phyloP scores from a whole-genome alignment of 2,888 invertebrate genomes.

The Catocala fraxini region DNA sequence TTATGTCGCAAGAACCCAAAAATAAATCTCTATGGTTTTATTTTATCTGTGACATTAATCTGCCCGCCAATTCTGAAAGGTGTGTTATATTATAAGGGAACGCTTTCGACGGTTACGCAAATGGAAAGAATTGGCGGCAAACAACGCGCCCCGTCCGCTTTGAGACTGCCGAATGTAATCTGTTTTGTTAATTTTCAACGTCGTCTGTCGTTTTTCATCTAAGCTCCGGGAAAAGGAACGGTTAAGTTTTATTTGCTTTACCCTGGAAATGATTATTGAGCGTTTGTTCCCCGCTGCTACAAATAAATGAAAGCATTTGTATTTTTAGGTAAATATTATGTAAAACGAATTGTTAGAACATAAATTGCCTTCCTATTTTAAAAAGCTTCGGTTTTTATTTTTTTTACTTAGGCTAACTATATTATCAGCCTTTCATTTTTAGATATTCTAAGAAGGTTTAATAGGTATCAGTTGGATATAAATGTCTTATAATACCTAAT shows the following conservation, averaged over 20 bases:
- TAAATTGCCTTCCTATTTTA: conserved; percentile 20
- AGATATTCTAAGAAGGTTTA: too few relatives aligned
- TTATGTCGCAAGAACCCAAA: conserved; percentile 14
- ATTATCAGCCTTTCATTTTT: neutral
- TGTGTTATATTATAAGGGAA: conserved; percentile 43
- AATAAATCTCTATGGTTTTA: conserved; percentile 36
- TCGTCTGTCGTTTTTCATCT: conserved; percentile 74
- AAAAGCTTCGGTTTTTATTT: neutral
- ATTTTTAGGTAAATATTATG: conserved; percentile 16
- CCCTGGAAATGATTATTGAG: conserved; percentile 60
- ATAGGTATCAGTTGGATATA: too few relatives aligned
- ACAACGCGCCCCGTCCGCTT: conserved; percentile 72
- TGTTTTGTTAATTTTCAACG: conserved; percentile 84
- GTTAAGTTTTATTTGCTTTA: conserved; percentile 62
- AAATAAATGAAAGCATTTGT: conserved; percentile 36
- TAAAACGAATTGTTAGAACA: conserved; percentile 22
- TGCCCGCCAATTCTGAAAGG: conserved; percentile 50
- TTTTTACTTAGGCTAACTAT: neutral
- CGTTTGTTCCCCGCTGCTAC: conserved; percentile 50
- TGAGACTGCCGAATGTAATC: conserved; percentile 79
- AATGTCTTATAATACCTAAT: too few relatives aligned
- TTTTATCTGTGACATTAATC: conserved; percentile 47
- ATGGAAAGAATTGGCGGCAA: conserved; percentile 78
- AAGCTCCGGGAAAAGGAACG: conserved; percentile 60
- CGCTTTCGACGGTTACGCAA: conserved; percentile 65